Evolutionary conservation across 64 coral and sea anemone species (phyloP), one percentile per base, ranked within the genome.

Genomic region (Stichodactyla mertensii): DNA sequence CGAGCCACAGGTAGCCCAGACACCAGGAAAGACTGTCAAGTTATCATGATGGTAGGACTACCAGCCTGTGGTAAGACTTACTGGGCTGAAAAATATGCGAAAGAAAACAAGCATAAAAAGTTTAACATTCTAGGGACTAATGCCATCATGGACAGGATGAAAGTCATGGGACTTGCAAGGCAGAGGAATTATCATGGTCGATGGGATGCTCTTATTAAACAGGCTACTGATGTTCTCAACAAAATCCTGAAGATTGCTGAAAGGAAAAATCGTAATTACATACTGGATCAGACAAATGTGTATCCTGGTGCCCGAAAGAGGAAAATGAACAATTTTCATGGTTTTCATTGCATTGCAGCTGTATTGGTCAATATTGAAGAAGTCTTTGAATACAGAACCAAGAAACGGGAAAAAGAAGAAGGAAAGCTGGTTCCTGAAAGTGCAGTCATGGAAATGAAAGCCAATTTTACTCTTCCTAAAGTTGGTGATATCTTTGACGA

Each of bases 371-470:
- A 83, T 27, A 92, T 20, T 14, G 83, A 92, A 59, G 89, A 97
- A 24, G 86, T 89, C 64, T 64, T 97, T 36, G 88, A 93, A 71
- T 79, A 93, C 61, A 69, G 95, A 54, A 93, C 86, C 14, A 71
- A 80, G 58, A 92, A 87, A 55, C 81, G 91, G 22, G 93, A 92
- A 20, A 54, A 71, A 28, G 89, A 90, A 31, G 97, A 99, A 31
- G 97, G 97, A 0, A 99, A 99, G 55, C 3, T 91, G 66, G 93
- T 99, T 0, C 97, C 97, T 52, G 81, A 95, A 52, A 88, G 82
- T 1, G 97, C 97, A 6, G 82, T 99, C 5, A 89, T 99, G 88
- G 93, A 99, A 77, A 99, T 99, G 97, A 99, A 99, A 78, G 74
- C 90, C 10, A 99, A 99, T 52, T 99, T 99, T 69, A 88, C 84